These are phyloP conservation scores for Zoanthus sansibaricus DNA, from an alignment of 92 coral and sea anemone species.

Conservation along the genomic window DNA sequence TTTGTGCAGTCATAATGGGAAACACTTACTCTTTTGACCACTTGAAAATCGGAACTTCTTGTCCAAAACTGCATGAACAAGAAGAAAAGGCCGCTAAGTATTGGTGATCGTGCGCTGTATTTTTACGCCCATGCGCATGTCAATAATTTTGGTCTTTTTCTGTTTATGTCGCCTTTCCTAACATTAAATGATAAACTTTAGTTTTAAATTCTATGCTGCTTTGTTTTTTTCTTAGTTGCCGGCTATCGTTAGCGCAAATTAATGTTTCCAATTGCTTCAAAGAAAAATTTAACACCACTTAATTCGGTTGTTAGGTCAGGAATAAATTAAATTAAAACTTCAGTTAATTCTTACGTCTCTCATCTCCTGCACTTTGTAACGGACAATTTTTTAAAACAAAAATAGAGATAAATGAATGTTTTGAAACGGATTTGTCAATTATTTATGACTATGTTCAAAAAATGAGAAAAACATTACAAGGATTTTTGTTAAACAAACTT, in stretches of 20 bases:
- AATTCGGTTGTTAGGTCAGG: not conserved
- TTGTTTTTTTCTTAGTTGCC: conserved; percentile 10
- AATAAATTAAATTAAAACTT: conserved; percentile 25
- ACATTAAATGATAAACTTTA: conserved; percentile 19
- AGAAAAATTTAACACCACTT: conserved; percentile 22
- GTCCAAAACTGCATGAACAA: conserved; percentile 51
- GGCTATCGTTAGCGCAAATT: conserved; percentile 1
- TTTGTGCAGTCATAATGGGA: conserved; percentile 78
- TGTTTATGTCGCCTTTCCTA: not conserved
- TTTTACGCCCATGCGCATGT: conserved; percentile 36
- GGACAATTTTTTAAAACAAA: conserved; percentile 11
- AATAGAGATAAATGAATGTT: conserved; percentile 26
- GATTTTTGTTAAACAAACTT: conserved; percentile 19
- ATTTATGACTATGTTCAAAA: conserved; percentile 12
- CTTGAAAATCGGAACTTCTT: conserved; percentile 62
- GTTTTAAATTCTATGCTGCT: not conserved
- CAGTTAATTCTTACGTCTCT: not conserved
- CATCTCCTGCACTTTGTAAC: conserved; percentile 9
- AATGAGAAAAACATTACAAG: not conserved
- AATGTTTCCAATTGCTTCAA: conserved; percentile 7
- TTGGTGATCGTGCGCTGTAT: not conserved
- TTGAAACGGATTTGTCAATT: conserved; percentile 20
- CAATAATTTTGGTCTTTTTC: not conserved
- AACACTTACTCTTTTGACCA: conserved; percentile 47
- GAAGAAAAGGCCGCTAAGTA: conserved; percentile 42